Evolutionary conservation across 2,888 invertebrate genomes (phyloP), one percentile per base, ranked within the genome.

Genomic region (Apotomis capreana): DNA sequence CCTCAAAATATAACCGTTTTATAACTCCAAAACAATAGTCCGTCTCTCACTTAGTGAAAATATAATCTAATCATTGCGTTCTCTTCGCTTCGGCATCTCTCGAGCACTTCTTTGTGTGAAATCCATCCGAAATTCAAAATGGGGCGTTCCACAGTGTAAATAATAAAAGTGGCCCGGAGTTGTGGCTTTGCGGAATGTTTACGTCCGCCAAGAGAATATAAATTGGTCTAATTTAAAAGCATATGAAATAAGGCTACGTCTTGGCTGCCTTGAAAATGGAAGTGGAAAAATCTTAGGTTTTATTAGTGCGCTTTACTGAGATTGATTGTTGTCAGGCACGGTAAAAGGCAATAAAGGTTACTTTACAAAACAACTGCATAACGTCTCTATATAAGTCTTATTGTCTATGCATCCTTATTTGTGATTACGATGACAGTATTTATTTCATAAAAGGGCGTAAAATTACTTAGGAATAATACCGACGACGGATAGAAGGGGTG

Each of bases 161-260:
- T 87, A 86, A 86, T 85, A 85, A 84, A 85, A 84, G 79, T 83
- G 81, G 80, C 78, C 72, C 74, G 77, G 79, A 80, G 82, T 80
- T 83, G 80, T 78, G 77, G 79, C 74, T 83, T 74, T 74, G 78
- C 77, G 73, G 78, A 80, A 83, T 84, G 81, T 83, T 84, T 82
- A 80, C 80, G 80, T 76, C 74, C 79, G 82, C 76, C 74, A 44
- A 73, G 77, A 79, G 87, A 88, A 87, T 87, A 86, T 84, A 84
- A 87, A 88, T 87, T 83, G 82, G 76, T 75, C 79, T 82, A 81
- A 86, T 87, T 87, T 87, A 81, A 85, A 84, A 84, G 77, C 79
- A 80, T 82, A 82, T 83, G 77, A 77, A 77, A 77, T 76, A 73
- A 76, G 64, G 70, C 70, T 49, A 51, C 57, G 64, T 58, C 55